A percentile compares a stretch with the other conserved stretches of the same genome.
phyloP scores from a whole-genome alignment of 2,888 invertebrate species.

The Heteromyza rotundicornis region DNA sequence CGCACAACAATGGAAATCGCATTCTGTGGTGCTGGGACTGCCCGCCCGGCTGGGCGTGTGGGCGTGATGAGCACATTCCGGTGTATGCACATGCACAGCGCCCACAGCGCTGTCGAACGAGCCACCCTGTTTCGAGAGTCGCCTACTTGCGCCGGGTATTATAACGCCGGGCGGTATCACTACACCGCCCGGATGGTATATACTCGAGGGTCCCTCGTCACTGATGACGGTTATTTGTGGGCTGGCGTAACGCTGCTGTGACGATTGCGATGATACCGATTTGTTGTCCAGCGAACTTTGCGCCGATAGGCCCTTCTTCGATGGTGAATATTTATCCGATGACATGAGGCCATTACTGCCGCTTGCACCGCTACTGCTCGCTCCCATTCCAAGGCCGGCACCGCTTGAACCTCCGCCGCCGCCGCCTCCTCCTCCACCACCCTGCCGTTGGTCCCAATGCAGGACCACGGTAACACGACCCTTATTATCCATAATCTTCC shows the following conservation, averaged over 20 bases:
- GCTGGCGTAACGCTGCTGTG: slow-evolving; percentile 67
- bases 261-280: slow-evolving; percentile 60
- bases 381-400: slow-evolving; percentile 53
- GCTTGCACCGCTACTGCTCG: slow-evolving; percentile 55
- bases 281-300: slow-evolving; percentile 72
- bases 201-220: slow-evolving; percentile 79
- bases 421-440: slow-evolving; percentile 64
- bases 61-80: slow-evolving; percentile 76
- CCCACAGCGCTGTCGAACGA: slow-evolving; percentile 72
- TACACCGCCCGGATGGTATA: slow-evolving; percentile 60
- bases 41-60: slow-evolving; percentile 75
- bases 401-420: slow-evolving; percentile 63
- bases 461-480: slow-evolving; percentile 95
- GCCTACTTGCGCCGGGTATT: slow-evolving; percentile 56
- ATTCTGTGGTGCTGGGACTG: slow-evolving; percentile 74
- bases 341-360: slow-evolving; percentile 54
- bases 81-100: slow-evolving; percentile 81
- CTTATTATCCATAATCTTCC: slow-evolving; percentile 99
- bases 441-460: slow-evolving; percentile 93
- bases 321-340: slow-evolving; percentile 63
- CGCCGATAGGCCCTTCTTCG: slow-evolving; percentile 65
- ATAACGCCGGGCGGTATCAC: slow-evolving; percentile 55
- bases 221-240: slow-evolving; percentile 94
- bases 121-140: slow-evolving; percentile 69
- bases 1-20: slow-evolving; percentile 95